Evolutionary conservation across 2,888 invertebrate species (phyloP).

Genomic region (Gymnoscelis rufifasciata): DNA sequence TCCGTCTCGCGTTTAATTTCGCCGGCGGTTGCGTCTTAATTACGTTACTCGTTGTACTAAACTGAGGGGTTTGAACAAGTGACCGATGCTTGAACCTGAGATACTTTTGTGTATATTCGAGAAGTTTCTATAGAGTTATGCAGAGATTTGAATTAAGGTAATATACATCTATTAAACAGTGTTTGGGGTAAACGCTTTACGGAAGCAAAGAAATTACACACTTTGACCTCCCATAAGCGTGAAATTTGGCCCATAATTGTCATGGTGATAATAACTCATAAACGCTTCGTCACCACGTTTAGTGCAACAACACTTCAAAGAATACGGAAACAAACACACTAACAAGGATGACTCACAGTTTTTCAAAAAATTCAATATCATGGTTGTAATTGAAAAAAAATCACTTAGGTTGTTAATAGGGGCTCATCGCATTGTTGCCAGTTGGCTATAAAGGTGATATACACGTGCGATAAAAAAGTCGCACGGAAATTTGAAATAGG

Average conservation of each 20-base stretch:
- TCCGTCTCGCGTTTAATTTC: conserved; percentile 81
- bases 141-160: too few species aligned
- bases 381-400: conserved; percentile 76
- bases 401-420: conserved; percentile 74
- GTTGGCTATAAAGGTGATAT: conserved; percentile 41
- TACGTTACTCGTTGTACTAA: conserved; percentile 72
- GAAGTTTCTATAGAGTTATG: too few species aligned
- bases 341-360: conserved; percentile 75
- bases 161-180: too few species aligned
- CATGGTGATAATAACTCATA: conserved; percentile 6
- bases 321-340: conserved; percentile 63
- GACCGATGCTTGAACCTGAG: conserved; percentile 38
- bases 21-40: conserved; percentile 78
- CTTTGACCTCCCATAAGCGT: neutral
- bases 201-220: too few species aligned
- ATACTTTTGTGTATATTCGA: neutral
- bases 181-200: too few species aligned
- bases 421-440: conserved; percentile 59
- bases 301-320: conserved; percentile 42
- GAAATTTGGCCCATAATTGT: neutral
- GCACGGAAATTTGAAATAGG: neutral
- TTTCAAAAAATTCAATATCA: conserved; percentile 54
- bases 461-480: neutral
- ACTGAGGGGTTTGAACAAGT: conserved; percentile 45
- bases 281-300: conserved; percentile 44